These are phyloP conservation scores for Tragulus kanchil DNA, from an alignment of 2,113 vertebrate species.

Conservation along the genomic window DNA sequence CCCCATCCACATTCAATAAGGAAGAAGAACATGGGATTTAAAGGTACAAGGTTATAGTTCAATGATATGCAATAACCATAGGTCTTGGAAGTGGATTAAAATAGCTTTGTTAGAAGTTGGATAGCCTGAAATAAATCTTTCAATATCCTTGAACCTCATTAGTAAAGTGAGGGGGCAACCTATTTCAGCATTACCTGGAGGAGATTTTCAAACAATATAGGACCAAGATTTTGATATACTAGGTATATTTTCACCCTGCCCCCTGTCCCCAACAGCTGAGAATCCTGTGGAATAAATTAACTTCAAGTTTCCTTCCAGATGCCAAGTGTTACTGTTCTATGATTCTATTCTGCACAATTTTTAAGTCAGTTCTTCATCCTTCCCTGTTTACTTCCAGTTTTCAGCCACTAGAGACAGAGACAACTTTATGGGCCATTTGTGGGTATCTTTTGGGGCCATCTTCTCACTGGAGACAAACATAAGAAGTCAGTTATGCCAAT, in stretches of 20 bases:
- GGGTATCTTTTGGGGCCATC: neutral
- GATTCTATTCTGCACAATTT: slow-evolving; percentile 3
- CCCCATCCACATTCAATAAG: neutral
- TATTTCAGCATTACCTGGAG: neutral
- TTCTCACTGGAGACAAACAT: neutral
- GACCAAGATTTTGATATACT: neutral
- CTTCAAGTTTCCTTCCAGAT: neutral
- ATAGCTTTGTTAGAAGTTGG: neutral
- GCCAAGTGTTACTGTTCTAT: neutral
- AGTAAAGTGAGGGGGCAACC: neutral
- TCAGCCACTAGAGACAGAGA: neutral
- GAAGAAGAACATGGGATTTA: neutral
- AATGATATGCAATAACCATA: neutral
- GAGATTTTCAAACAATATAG: neutral
- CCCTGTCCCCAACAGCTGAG: too few relatives aligned
- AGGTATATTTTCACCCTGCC: too few relatives aligned
- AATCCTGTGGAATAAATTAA: neutral
- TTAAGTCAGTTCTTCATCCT: neutral
- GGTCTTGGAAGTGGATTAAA: neutral
- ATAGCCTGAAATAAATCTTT: neutral
- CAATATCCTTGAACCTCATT: neutral
- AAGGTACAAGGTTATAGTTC: neutral
- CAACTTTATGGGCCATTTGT: neutral
- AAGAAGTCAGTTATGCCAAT: neutral
- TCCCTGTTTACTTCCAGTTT: neutral